Evolutionary conservation across 64 coral and sea anemone species (phyloP), one percentile per base, ranked within the genome.

Genomic region (Cladopsammia gracilis): DNA sequence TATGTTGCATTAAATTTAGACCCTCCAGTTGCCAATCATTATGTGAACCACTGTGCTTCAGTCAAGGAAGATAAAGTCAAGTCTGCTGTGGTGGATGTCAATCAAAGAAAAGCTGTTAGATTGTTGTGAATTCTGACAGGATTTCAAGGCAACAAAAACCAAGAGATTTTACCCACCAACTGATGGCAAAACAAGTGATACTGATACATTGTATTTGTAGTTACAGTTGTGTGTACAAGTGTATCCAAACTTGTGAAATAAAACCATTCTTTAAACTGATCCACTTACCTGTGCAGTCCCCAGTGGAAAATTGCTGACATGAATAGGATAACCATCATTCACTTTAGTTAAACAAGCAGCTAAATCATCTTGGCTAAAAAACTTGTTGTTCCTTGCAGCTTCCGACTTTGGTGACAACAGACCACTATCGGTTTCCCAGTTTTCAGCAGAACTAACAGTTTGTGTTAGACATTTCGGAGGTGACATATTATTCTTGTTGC

Each of bases 221-320:
- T 34, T 34, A 34, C 2, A 2, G 34, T 34, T 34, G 34, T 34
- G 2, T 34, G 34, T 34, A 34, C 34, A 34, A 2, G 34, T 34
- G 1, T 19, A 65, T 2, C 5, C 15, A 15, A 65, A 65, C 19
- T 15, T 65, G 7, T 20, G n/a, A 15, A 14, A 65, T 20, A 15
- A 19, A 19, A 65, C 3, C 0, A 1, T 20, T 65, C 62, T 19
- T 13, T 70, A 22, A 7, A 23, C 7, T 73, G 34, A 10, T 49
- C 46, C 14, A 19, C 47, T 24, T 25, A 84, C 80, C 80, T 84
- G 80, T 19, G 43, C 46, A 10, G 61, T 84, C 67, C 80, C 80
- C 5, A 43, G 26, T 65, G 80, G 80, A 68, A 84, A 84, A 68
- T 84, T 84, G n/a, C 80, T 84, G 2, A 84, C 80, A 84, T 84